Base-by-base conservation (phyloP, 2,888 invertebrate species). In the Brenthis daphne region DNA sequence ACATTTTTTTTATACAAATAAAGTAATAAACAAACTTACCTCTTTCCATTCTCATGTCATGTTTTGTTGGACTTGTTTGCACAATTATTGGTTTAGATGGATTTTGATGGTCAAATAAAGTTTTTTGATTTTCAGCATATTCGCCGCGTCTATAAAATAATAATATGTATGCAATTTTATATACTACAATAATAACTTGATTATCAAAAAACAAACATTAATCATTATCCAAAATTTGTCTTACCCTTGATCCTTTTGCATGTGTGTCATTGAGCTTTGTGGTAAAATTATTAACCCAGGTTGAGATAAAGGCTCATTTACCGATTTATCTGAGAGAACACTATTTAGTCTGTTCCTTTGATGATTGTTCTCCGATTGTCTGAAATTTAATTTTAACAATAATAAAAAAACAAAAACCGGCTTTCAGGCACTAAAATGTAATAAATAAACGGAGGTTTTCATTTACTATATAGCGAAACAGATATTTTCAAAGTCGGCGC, bases 11-110 rank as follows among this genome's bases (percentile, higher is more conserved):
- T 20, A 20, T 20, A 20, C 20, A 20, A 20, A 20, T 20, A 20
- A 20, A 20, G 0, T 37, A 29, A 55, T 8, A 47, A 43, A 4
- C 8, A 63, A 65, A 53, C 65, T 66, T 54, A 65, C 92, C 88
- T 82, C 89, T 80, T 75, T 92, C 92, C 86, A 91, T 84, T 78
- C 92, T 85, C 68, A 82, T 79, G 73, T 91, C 90, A 53, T 83
- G 77, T 85, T 90, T 90, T 57, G 84, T 82, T 61, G 88, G 85
- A 81, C 85, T 88, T 68, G 89, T 88, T 77, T 94, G 94, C 70
- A 96, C 94, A 75, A 96, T 94, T 73, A 96, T 96, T 24, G 96
- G 96, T 87, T 95, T 96, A 70, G 94, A 94, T 75, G 93, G 93
- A 81, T 92, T 93, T 53, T 93, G 90, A 75, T 89, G 88, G 73